These are phyloP conservation scores for Ambastaia sidthimunki DNA, from an alignment of 2,797 vertebrate species.

Conservation along the genomic window DNA sequence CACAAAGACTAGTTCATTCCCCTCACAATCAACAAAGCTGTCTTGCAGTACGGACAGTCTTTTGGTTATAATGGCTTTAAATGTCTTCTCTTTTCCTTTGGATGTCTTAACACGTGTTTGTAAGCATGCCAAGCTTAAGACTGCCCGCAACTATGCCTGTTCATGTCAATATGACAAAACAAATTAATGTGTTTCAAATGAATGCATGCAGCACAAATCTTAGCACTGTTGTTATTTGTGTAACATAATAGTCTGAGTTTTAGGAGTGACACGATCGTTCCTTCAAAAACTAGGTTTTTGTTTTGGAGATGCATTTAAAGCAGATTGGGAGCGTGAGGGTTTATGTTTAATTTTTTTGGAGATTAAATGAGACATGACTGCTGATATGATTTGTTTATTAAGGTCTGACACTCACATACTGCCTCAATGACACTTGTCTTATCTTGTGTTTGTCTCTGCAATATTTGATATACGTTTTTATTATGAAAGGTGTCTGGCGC, in stretches of 20 bases:
- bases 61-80: not conserved
- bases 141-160: constrained; percentile 23
- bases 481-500: not conserved
- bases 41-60: not conserved
- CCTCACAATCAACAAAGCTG: not conserved
- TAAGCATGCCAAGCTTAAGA: constrained; percentile 17
- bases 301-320: not conserved
- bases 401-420: constrained; percentile 1
- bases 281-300: not conserved
- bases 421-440: not conserved
- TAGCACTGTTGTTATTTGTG: constrained; percentile 3
- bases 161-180: constrained; percentile 38
- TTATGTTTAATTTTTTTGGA: not conserved
- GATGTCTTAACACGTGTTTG: not conserved
- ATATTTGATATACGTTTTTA: constrained; percentile 5
- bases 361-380: not conserved
- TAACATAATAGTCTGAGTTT: constrained; percentile 9
- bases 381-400: constrained; percentile 21
- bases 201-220: constrained; percentile 17
- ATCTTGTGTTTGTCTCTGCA: not conserved
- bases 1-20: not conserved
- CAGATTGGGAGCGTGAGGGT: not conserved
- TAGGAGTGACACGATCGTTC: not conserved
- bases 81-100: constrained; percentile 5
- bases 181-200: constrained; percentile 24